Conservation (phyloP, 2,113 vertebrate species). For the Girardinichthys multiradiatus region DNA sequence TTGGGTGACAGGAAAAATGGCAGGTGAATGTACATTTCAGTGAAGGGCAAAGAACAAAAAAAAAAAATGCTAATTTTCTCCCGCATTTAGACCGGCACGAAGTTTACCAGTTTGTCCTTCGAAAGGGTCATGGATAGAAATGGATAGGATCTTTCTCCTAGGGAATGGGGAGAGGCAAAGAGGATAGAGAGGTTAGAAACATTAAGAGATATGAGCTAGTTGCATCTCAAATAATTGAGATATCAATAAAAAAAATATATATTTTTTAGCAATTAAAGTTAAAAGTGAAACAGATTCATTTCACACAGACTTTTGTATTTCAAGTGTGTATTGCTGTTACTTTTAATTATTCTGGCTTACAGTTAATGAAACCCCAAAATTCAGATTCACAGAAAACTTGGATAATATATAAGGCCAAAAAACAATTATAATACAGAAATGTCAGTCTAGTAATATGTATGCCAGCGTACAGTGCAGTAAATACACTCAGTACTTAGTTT, state of each 20-base stretch:
- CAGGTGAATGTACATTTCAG: slow-evolving; percentile 37
- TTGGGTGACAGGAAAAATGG: slow-evolving; percentile 42
- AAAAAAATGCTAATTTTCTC: slow-evolving; percentile 37
- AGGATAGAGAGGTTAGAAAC: slow-evolving; percentile 33
- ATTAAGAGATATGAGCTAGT: too few relatives aligned
- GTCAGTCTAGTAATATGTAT: too few relatives aligned
- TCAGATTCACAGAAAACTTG: too few relatives aligned
- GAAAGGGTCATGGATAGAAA: slow-evolving; percentile 57
- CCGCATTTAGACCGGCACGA: slow-evolving; percentile 36
- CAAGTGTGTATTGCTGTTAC: background rate
- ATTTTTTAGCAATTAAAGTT: background rate
- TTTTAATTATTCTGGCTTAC: too few relatives aligned
- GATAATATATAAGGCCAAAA: too few relatives aligned
- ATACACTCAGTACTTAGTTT: too few relatives aligned
- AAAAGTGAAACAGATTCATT: background rate
- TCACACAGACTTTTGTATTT: background rate
- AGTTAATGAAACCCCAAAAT: too few relatives aligned
- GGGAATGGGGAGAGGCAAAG: slow-evolving; percentile 49
- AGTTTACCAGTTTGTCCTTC: slow-evolving; percentile 65
- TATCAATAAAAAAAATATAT: background rate
- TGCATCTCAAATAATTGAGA: background rate
- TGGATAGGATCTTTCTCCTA: slow-evolving; percentile 50
- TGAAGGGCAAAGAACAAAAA: slow-evolving; percentile 47
- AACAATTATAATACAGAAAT: too few relatives aligned
- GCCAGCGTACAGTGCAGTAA: too few relatives aligned